These are phyloP conservation scores for Hypercompe scribonia DNA, from an alignment of 2,888 invertebrate species.

Conservation along the genomic window DNA sequence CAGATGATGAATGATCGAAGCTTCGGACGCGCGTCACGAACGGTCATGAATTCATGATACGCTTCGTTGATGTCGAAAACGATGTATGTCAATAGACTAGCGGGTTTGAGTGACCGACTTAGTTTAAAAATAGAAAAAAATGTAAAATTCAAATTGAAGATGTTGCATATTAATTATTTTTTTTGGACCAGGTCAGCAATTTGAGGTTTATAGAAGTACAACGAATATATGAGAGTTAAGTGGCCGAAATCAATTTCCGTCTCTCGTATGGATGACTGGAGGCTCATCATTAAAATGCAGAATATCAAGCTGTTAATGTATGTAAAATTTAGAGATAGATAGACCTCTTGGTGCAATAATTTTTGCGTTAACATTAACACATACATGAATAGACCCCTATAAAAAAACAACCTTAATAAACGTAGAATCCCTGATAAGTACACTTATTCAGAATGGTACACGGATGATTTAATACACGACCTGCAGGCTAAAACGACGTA, in stretches of 20 bases:
- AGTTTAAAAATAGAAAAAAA: background rate
- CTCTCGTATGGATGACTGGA: background rate
- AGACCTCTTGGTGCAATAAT: too few species aligned
- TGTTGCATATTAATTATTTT: background rate
- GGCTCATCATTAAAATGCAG: too few species aligned
- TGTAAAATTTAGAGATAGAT: too few species aligned
- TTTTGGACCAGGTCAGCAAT: background rate
- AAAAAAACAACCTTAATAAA: too few species aligned
- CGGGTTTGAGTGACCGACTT: slow-evolving; percentile 9
- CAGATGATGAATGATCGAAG: slow-evolving; percentile 30
- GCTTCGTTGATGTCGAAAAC: slow-evolving; percentile 57
- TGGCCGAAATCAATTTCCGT: slow-evolving; percentile 4
- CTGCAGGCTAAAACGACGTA: too few species aligned
- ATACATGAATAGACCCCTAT: too few species aligned
- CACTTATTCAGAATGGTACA: too few species aligned
- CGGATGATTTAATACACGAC: too few species aligned
- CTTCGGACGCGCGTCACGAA: slow-evolving; percentile 31
- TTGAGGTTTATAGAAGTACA: background rate
- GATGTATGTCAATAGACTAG: slow-evolving; percentile 29
- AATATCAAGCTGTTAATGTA: too few species aligned
- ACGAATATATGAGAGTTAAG: background rate
- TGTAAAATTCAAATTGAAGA: background rate
- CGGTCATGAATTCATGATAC: slow-evolving; percentile 33
- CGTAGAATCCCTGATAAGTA: too few species aligned
- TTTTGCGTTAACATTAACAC: too few species aligned